Conservation (phyloP, 1,140 invertebrate genomes). For the Drosophila willistoni region DNA sequence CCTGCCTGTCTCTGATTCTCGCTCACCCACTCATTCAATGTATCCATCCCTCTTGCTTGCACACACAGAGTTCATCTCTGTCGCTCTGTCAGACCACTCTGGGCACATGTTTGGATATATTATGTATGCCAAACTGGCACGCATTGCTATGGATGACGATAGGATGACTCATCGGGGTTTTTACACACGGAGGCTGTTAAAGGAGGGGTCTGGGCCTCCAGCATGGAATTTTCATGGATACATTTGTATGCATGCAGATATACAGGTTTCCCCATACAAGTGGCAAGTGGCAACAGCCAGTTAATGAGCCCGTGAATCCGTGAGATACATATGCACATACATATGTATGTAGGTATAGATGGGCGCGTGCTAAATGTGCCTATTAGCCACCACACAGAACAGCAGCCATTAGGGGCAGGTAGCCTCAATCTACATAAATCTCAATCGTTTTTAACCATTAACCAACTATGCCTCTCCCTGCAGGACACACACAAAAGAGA, state of each 20-base stretch:
- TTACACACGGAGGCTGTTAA: conserved; percentile 60
- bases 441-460: conserved; percentile 35
- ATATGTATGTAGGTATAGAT: background rate
- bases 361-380: conserved; percentile 71
- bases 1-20: no score
- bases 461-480: background rate
- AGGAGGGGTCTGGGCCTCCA: conserved; percentile 42
- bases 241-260: conserved; percentile 12
- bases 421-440: conserved; percentile 39
- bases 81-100: conserved; percentile 11
- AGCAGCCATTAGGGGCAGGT: conserved; percentile 50
- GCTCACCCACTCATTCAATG: background rate
- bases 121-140: conserved; percentile 54
- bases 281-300: conserved; percentile 32
- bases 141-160: conserved; percentile 66
- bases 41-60: background rate
- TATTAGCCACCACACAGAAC: conserved; percentile 48
- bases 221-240: conserved; percentile 40
- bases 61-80: conserved; percentile 2
- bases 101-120: conserved; percentile 52
- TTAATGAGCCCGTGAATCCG: conserved; percentile 50
- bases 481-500: conserved; percentile 4
- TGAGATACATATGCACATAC: conserved; percentile 35
- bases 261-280: conserved; percentile 58
- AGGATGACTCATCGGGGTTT: conserved; percentile 82